Evolutionary conservation across 2,113 vertebrate species (phyloP), one percentile per base, ranked within the genome.

Genomic region (Phyllopteryx taeniolatus): DNA sequence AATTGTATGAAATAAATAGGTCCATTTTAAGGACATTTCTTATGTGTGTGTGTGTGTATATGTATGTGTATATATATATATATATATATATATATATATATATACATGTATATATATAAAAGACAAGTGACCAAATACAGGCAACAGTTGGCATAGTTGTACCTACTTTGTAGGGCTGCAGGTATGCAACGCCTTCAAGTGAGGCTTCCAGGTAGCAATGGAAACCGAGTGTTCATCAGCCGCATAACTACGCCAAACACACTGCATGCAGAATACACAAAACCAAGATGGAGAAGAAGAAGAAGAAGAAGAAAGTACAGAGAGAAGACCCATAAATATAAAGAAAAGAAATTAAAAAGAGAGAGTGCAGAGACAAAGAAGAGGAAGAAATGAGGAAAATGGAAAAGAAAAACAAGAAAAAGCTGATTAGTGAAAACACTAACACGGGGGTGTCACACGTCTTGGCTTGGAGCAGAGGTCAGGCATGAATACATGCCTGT

Each of bases 101-200:
- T 27, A 27, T 27, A 27, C 1, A 27, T 27, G 1, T 27, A 27
- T 27, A 27, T 46, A 22, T 2, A 46, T n/a, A 66, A 46, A 47
- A 1, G 19, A 44, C 11, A 64, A 43, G 20, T 46, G 76, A 93
- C 82, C 4, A 83, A 88, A 83, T 77, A 84, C 77, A 91, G 87
- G 91, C 88, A 92, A 83, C 89, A 93, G 89, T 92, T 94, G 92
- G 93, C 88, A 89, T 74, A 87, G 83, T 91, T 94, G 92, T 90
- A 99, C 97, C 95, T 98, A 99, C 97, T 98, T 98, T 92, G 95
- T 95, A 83, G 96, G 96, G 90, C 98, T 99, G 95, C 98, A 99
- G 96, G 96, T 97, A 93, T 99, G 97, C 94, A 99, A 94, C 91
- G 96, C 96, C 94, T 98, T 99, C 96, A 99, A 93, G 94, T 98